Evolutionary conservation across 2,113 vertebrate genomes (phyloP), one percentile per base, ranked within the genome.

Genomic region (Syngnathus scovelli): DNA sequence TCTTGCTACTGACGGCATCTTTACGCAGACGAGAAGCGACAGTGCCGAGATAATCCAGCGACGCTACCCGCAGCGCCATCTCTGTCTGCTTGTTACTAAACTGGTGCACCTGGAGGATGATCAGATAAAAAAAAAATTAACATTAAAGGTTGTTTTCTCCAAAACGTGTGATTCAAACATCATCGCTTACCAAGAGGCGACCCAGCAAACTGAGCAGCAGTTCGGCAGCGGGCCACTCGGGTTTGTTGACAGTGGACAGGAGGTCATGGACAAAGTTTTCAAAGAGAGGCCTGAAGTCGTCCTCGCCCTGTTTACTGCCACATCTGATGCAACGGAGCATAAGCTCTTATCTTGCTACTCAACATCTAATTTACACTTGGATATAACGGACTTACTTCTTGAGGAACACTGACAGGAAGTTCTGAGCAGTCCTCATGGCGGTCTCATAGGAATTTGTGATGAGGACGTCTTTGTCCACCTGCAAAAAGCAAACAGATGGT

Each of bases 81-180:
- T 99, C 97, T 74, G 96, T 98, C 68, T 97, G 96, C 86, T 99
- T 98, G 84, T 98, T 99, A 88, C 96, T 99, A 84, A 99, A 99
- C 43, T 99, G 97, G 82, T 99, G 97, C 83, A 99, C 97, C 97
- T 99, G 56, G 39, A 60, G 55, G 23, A 67, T 12, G 21, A 7
- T 11, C n/a, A 18, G 37, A 9, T 36, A 3, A 8, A 9, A 23
- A 36, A 36, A 13, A 18, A 37, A 66, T 4, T 43, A 52, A 60
- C 11, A 18, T 46, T 21, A 39, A 36, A 9, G 15, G 6, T 6
- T 41, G 16, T 16, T 21, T 33, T 19, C 43, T 11, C 58, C 38
- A 64, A n/a, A 21, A 49, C 4, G 1, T 23, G 7, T 8, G 23
- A 52, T 48, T 19, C 13, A 3, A 33, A 52, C 0, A 18, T 55